These are phyloP conservation scores for Pheosia gnoma DNA, from an alignment of 2,888 invertebrate genomes.

Conservation along the genomic window DNA sequence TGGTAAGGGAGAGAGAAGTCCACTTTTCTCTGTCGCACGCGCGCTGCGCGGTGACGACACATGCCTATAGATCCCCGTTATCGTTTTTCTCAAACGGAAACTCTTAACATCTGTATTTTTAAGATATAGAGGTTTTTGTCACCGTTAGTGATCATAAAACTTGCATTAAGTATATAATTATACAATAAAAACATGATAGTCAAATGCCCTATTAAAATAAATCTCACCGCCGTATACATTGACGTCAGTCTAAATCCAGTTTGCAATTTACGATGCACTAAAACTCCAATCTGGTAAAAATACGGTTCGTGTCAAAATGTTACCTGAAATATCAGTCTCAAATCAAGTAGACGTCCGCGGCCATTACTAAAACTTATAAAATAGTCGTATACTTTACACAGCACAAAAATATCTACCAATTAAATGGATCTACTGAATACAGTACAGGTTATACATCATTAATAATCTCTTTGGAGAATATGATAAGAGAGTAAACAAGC, in stretches of 20 bases:
- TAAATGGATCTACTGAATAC: conserved; percentile 59
- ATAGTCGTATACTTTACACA: conserved; percentile 81
- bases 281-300: not conserved
- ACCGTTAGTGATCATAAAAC: too few relatives aligned
- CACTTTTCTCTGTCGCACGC: too few relatives aligned
- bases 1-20: too few relatives aligned
- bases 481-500: conserved; percentile 56
- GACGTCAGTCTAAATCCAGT: not conserved
- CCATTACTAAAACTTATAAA: conserved; percentile 61
- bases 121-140: too few relatives aligned
- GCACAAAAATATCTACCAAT: conserved; percentile 71
- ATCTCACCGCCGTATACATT: not conserved
- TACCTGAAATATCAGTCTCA: conserved; percentile 33
- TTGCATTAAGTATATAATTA: too few relatives aligned
- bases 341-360: conserved; percentile 55
- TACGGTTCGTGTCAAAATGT: too few relatives aligned
- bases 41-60: too few relatives aligned
- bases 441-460: conserved; percentile 59
- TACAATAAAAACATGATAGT: too few relatives aligned
- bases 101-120: too few relatives aligned
- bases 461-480: conserved; percentile 80
- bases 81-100: too few relatives aligned
- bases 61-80: too few relatives aligned
- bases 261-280: not conserved
- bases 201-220: not conserved